Evolutionary conservation across 2,113 vertebrate species (phyloP).

Genomic region (Scomber scombrus): DNA sequence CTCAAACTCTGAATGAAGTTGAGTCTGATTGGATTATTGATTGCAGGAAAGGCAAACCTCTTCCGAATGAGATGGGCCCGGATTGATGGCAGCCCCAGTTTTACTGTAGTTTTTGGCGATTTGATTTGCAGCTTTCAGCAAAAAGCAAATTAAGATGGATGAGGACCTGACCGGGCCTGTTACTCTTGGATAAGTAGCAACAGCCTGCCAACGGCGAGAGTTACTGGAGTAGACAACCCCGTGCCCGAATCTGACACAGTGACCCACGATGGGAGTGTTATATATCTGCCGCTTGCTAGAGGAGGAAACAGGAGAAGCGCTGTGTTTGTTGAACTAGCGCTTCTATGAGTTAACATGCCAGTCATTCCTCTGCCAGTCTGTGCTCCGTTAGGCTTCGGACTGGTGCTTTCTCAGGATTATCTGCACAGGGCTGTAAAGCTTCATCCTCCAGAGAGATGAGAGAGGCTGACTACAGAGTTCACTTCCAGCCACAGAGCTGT

Average conservation of each 20-base stretch:
- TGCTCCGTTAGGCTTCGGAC: not conserved
- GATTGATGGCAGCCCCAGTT: not conserved
- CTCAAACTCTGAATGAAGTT: slow-evolving; percentile 49
- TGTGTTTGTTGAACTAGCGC: slow-evolving; percentile 32
- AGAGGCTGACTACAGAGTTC: slow-evolving; percentile 8
- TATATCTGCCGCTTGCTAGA: not conserved
- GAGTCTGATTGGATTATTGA: slow-evolving; percentile 54
- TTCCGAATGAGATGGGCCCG: not conserved
- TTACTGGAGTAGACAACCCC: slow-evolving; percentile 15
- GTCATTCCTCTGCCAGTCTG: slow-evolving; percentile 39
- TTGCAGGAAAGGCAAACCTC: slow-evolving; percentile 22
- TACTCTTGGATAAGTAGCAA: slow-evolving; percentile 15
- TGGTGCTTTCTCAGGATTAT: slow-evolving; percentile 31
- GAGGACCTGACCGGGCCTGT: not conserved
- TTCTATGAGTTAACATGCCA: slow-evolving; percentile 22
- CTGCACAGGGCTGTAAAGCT: not conserved
- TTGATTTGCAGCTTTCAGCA: slow-evolving; percentile 32
- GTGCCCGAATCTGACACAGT: slow-evolving; percentile 12
- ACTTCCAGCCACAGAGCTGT: not conserved
- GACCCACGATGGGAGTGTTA: slow-evolving; percentile 14
- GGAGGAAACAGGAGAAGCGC: slow-evolving; percentile 24
- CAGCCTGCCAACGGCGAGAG: not conserved
- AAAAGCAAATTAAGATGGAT: not conserved
- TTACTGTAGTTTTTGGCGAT: slow-evolving; percentile 17
- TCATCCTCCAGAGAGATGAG: slow-evolving; percentile 3